Percentiles rank a stretch among this genome's conserved stretches.
Conservation (phyloP, 2,888 invertebrate genomes). For the Trichogramma dendrolimi region DNA sequence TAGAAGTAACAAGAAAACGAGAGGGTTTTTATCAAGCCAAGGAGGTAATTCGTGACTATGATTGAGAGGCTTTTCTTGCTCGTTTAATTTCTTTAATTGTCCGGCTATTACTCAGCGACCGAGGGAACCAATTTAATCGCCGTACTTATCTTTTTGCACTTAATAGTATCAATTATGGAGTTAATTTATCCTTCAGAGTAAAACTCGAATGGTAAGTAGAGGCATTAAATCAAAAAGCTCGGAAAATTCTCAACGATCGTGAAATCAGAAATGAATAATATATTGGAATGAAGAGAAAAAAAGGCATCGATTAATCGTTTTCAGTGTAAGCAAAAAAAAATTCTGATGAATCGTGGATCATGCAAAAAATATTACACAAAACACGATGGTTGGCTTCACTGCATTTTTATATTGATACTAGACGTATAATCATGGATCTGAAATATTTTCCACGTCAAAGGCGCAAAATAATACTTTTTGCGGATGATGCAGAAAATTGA, state of each 20-base stretch:
- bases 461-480: constrained; percentile 13
- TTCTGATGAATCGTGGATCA: no score
- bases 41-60: constrained; percentile 19
- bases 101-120: neutral
- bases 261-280: no score
- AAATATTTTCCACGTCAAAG: constrained; percentile 19
- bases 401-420: neutral
- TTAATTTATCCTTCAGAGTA: constrained; percentile 5
- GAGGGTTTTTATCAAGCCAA: no score
- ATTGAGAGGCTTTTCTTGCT: constrained; percentile 18
- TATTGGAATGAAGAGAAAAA: no score
- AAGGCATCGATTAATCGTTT: no score
- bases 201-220: no score
- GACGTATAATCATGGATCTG: neutral
- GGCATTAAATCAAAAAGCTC: no score
- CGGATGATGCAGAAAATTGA: neutral
- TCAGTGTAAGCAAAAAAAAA: no score
- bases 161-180: constrained; percentile 7
- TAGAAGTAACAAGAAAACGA: no score
- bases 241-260: no score
- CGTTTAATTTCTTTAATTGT: constrained; percentile 29
- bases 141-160: constrained; percentile 14
- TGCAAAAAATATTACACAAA: no score
- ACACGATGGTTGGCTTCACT: neutral
- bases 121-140: constrained; percentile 21